Base-by-base conservation (phyloP, 2,113 vertebrate genomes). In the Cyanistes caeruleus region DNA sequence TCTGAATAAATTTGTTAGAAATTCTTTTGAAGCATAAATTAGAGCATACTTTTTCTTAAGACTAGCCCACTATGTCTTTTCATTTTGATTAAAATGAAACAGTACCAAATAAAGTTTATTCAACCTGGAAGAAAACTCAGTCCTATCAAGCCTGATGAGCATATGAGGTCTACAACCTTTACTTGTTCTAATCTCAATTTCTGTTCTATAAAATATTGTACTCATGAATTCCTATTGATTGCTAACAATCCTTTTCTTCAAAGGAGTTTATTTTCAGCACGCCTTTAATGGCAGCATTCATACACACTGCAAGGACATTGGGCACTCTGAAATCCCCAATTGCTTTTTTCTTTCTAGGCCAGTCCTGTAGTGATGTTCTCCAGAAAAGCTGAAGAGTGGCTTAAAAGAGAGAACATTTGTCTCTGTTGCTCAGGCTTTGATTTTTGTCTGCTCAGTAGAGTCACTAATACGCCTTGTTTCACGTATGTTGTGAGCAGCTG, bases 391-490 rank as follows among this genome's bases (percentile, higher is more conserved):
- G 15, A 44, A 58, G 51, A 83, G 53, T 14, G 7, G 17, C 87
- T 95, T 91, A 70, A 72, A 48, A 89, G 33, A 67, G 12, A 52
- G 51, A 88, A 87, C 31, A 3, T 91, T 91, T 93, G 86, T 85
- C 73, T 95, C 68, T 86, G 35, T 88, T 96, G 90, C 95, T 96
- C 63, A 51, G 81, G 73, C 75, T 97, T 97, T 97, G 93, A 96
- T 96, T 93, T 95, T 96, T 76, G 19, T 59, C 84, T 86, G 69
- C 79, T 85, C 62, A 51, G 64, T 78, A 76, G 91, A 85, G 81
- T 82, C 70, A 53, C n/a, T 72, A 43, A 93, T 92, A 96, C 8
- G 13, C 67, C 43, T 94, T 91, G 51, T 94, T 95, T 93, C 95
- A 87, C 16, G 0, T 60, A 73, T 70, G 74, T 87, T 96, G 96